Evolutionary conservation across 1,140 invertebrate genomes (phyloP).

Genomic region (Zaprionus capensis): DNA sequence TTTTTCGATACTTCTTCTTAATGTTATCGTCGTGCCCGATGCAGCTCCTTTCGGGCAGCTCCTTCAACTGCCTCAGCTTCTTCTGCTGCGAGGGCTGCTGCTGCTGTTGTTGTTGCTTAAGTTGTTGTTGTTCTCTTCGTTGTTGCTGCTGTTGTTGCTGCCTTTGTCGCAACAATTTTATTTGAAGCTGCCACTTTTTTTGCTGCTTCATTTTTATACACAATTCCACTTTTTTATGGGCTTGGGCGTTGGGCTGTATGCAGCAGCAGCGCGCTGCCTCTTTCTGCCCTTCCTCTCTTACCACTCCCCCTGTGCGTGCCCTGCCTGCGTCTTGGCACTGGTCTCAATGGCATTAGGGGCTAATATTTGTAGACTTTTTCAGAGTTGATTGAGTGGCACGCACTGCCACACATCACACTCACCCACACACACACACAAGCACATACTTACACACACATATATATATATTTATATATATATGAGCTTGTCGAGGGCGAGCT

Average conservation of each 20-base stretch:
- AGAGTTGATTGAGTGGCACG: conserved; percentile 82
- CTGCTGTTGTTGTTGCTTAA: neutral
- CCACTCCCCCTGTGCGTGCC: neutral
- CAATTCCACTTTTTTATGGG: conserved; percentile 79
- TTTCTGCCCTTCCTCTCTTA: neutral
- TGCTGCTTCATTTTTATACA: conserved; percentile 80
- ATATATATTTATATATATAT: conserved; percentile 41
- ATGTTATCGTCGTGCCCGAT: conserved; percentile 76
- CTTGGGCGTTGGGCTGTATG: conserved; percentile 39
- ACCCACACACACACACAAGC: conserved; percentile 14
- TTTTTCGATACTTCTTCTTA: conserved; percentile 82
- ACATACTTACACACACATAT: neutral
- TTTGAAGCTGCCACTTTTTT: conserved; percentile 80
- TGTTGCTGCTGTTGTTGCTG: conserved; percentile 44
- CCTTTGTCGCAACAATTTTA: conserved; percentile 83
- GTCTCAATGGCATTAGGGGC: conserved; percentile 83
- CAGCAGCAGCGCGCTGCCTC: conserved; percentile 38
- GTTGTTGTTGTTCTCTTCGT: conserved; percentile 28
- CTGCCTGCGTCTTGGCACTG: conserved; percentile 54
- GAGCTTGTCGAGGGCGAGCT: conserved; percentile 37
- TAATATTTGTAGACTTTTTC: conserved; percentile 84
- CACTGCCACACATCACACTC: conserved; percentile 66
- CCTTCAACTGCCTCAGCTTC: conserved; percentile 47
- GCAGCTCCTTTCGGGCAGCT: conserved; percentile 57
- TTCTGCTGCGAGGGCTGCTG: conserved; percentile 32